Percentiles rank a stretch among this genome's conserved stretches.
phyloP scores from a whole-genome alignment of 2,797 vertebrate species.

The Sebastes taczanowskii region DNA sequence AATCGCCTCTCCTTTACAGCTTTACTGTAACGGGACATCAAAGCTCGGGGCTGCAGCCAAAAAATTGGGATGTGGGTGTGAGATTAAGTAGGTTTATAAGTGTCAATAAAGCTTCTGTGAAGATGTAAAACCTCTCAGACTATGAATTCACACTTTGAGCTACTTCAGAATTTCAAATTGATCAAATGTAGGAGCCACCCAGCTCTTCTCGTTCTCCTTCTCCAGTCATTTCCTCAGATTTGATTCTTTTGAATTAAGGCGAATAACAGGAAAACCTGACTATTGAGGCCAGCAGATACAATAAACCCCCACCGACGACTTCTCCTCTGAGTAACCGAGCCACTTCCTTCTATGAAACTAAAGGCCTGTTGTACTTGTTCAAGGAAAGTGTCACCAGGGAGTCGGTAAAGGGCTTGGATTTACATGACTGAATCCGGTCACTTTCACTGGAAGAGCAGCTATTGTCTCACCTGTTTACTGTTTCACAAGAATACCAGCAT shows the following conservation, averaged over 20 bases:
- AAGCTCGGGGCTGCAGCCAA: conserved; percentile 46
- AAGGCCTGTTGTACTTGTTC: conserved; percentile 18
- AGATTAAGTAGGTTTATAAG: neutral
- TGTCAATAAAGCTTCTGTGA: neutral
- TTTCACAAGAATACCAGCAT: neutral
- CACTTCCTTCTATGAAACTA: conserved; percentile 48
- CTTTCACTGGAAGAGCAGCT: neutral
- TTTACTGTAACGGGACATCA: conserved; percentile 51
- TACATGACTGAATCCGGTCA: neutral
- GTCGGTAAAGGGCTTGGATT: neutral
- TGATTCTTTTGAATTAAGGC: conserved; percentile 16
- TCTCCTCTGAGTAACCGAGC: conserved; percentile 23
- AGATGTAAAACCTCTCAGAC: neutral
- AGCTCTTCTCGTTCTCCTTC: neutral
- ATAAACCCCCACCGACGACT: neutral
- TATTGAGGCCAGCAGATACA: conserved; percentile 9
- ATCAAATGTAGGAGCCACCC: neutral
- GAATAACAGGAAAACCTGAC: conserved; percentile 44
- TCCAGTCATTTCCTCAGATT: conserved; percentile 8
- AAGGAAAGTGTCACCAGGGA: conserved; percentile 14
- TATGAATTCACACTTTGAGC: neutral
- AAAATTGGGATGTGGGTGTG: neutral
- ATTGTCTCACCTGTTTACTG: neutral
- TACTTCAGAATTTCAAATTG: neutral
- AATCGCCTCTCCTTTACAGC: conserved; percentile 55